phyloP scores from a whole-genome alignment of 2,113 vertebrate genomes.

The Microcebus lehilahytsara region DNA sequence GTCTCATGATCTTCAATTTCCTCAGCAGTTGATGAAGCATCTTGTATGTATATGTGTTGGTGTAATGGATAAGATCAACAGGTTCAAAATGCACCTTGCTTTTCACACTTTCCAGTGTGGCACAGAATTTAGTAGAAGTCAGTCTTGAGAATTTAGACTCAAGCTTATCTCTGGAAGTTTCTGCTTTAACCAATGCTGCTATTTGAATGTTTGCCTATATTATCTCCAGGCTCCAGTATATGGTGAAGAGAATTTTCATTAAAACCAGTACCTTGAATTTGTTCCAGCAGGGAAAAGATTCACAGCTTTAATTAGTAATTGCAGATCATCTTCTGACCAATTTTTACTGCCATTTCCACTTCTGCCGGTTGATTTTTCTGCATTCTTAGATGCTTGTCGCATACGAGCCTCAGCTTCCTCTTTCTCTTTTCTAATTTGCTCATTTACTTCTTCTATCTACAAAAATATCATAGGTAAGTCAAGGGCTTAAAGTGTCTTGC shows the following conservation, averaged over 20 bases:
- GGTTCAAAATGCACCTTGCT: neutral
- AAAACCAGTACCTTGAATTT: slow-evolving; percentile 91
- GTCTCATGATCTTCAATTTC: neutral
- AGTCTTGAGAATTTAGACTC: neutral
- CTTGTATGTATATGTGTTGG: neutral
- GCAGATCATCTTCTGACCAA: slow-evolving; percentile 97
- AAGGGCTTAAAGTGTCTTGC: slow-evolving; percentile 3
- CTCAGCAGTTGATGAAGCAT: neutral
- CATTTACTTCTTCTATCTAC: slow-evolving; percentile 95
- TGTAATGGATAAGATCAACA: neutral
- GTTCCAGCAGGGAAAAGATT: slow-evolving; percentile 99
- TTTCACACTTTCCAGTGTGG: neutral
- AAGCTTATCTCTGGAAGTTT: neutral
- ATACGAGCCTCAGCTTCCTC: slow-evolving; percentile 94
- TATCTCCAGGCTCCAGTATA: neutral
- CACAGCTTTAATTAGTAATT: slow-evolving; percentile 98
- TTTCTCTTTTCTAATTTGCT: slow-evolving; percentile 92
- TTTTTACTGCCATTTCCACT: slow-evolving; percentile 90
- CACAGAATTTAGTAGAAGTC: neutral
- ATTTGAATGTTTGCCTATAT: neutral
- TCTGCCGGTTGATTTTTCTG: slow-evolving; percentile 90
- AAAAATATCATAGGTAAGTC: slow-evolving; percentile 59
- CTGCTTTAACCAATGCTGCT: slow-evolving; percentile 4
- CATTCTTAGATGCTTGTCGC: slow-evolving; percentile 89
- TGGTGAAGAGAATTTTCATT: slow-evolving; percentile 2